These are phyloP conservation scores for Anthrax anthrax DNA, from an alignment of 2,888 invertebrate genomes.

Conservation along the genomic window DNA sequence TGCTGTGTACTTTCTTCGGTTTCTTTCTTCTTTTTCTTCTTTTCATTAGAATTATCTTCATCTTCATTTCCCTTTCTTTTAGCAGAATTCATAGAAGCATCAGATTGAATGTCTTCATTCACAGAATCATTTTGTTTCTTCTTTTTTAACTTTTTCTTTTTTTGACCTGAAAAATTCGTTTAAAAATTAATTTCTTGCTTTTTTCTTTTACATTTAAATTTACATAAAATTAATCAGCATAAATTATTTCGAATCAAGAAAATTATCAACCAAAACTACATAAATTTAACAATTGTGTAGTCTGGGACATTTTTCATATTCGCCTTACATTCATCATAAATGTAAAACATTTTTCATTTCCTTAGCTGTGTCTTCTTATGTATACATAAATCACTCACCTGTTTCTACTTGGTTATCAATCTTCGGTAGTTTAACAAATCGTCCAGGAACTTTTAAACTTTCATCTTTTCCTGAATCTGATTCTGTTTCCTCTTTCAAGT, in stretches of 20 bases:
- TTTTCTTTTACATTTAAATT: too few relatives aligned
- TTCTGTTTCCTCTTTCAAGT: neutral
- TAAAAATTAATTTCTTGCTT: too few relatives aligned
- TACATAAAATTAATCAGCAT: neutral
- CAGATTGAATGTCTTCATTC: too few relatives aligned
- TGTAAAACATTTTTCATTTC: too few relatives aligned
- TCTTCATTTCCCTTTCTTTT: neutral
- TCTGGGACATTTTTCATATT: slow-evolving; percentile 39
- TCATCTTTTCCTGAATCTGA: neutral
- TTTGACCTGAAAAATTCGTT: neutral
- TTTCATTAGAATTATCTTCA: slow-evolving; percentile 11
- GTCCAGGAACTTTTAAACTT: neutral
- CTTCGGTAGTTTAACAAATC: slow-evolving; percentile 2
- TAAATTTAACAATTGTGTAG: neutral
- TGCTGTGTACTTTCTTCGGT: neutral
- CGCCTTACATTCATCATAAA: slow-evolving; percentile 49
- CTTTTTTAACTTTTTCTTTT: neutral
- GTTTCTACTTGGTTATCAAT: too few relatives aligned
- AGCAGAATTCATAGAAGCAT: too few relatives aligned
- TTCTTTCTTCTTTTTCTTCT: neutral
- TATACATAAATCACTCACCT: too few relatives aligned
- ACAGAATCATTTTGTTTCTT: neutral
- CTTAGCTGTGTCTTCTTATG: neutral
- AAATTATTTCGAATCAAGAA: neutral
- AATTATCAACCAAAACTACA: neutral